Conservation (phyloP, 1,140 invertebrate genomes). For the Cylas formicarius region DNA sequence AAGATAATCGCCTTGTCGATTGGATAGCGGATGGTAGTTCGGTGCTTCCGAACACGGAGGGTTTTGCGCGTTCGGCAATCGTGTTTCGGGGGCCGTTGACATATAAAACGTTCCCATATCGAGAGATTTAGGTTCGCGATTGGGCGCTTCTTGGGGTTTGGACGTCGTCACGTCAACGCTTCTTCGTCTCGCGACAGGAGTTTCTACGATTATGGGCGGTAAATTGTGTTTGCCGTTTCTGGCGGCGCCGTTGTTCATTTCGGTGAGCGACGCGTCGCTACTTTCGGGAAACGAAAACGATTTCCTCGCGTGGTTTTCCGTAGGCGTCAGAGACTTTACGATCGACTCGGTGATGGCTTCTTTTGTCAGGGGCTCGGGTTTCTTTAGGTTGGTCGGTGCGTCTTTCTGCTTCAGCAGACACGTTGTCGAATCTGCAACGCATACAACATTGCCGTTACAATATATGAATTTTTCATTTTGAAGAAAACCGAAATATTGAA, state of each 20-base stretch:
- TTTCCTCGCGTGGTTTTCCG: too few species aligned
- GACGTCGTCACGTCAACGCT: conserved; percentile 1
- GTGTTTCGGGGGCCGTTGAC: too few species aligned
- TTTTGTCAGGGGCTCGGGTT: conserved; percentile 1
- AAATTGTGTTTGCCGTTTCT: conserved; percentile 14
- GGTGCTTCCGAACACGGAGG: too few species aligned
- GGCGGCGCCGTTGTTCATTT: neutral
- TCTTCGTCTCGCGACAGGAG: conserved; percentile 5
- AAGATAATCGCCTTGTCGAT: too few species aligned
- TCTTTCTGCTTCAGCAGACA: conserved; percentile 16
- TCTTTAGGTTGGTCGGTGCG: neutral
- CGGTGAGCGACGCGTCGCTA: neutral
- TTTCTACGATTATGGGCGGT: conserved; percentile 15
- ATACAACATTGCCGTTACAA: too few species aligned
- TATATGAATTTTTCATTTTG: too few species aligned
- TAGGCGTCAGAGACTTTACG: conserved; percentile 5
- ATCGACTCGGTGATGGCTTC: conserved; percentile 9
- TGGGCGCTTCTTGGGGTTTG: neutral
- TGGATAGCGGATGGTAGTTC: too few species aligned
- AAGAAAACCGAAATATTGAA: too few species aligned
- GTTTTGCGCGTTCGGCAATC: too few species aligned
- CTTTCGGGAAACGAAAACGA: too few species aligned
- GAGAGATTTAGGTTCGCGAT: too few species aligned
- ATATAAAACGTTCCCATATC: too few species aligned
- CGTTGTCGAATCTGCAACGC: conserved; percentile 12